phyloP scores from a whole-genome alignment of 2,797 vertebrate genomes.

The Zalophus californianus region DNA sequence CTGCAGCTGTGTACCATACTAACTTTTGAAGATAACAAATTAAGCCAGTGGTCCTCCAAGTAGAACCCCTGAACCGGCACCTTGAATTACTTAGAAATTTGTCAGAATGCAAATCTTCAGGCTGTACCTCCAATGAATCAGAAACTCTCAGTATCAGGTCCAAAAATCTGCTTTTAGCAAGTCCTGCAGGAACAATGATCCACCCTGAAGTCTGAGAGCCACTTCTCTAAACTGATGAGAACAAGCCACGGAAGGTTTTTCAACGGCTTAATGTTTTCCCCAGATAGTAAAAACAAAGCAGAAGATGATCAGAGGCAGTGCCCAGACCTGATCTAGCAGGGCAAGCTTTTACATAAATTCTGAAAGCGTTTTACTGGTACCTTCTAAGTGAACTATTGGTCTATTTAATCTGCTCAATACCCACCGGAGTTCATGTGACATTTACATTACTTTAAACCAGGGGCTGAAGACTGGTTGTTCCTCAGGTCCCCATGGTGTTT shows the following conservation, averaged over 20 bases:
- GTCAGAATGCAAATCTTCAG: background rate
- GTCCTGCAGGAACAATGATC: background rate
- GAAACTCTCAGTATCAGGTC: background rate
- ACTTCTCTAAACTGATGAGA: background rate
- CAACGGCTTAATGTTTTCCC: background rate
- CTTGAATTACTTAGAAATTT: background rate
- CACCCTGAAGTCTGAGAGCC: background rate
- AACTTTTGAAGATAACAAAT: background rate
- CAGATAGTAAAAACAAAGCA: slow-evolving; percentile 3
- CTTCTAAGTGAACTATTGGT: background rate
- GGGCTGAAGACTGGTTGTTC: background rate
- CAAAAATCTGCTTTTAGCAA: background rate
- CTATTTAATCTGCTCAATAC: background rate
- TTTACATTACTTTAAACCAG: slow-evolving; percentile 54
- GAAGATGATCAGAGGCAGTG: background rate
- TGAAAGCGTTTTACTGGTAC: background rate
- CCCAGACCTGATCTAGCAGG: background rate
- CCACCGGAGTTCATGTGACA: background rate
- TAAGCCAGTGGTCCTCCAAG: background rate
- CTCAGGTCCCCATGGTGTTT: background rate
- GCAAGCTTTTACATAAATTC: background rate
- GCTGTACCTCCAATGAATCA: background rate
- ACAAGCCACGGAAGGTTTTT: background rate
- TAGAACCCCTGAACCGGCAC: background rate
- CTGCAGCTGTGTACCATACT: background rate